A percentile compares a stretch with the other conserved stretches of the same genome.
Conservation (phyloP, 2,113 vertebrate genomes). For the Catagonus wagneri region DNA sequence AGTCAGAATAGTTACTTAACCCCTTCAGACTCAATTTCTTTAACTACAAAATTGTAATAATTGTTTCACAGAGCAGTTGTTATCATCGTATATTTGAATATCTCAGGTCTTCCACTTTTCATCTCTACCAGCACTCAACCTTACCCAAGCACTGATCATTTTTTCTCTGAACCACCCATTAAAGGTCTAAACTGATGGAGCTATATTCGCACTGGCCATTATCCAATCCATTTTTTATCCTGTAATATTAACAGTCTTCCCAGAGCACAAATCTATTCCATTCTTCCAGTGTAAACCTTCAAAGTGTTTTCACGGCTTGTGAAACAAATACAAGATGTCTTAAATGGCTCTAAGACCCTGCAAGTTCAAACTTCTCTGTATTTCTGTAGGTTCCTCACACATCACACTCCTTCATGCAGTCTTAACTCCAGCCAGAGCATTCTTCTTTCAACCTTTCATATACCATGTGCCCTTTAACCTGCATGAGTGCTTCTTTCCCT, state of each 20-base stretch:
- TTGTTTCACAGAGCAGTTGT: background rate
- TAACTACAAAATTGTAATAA: background rate
- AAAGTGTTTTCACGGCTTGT: background rate
- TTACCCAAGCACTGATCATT: background rate
- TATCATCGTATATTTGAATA: background rate
- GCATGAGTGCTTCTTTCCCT: background rate
- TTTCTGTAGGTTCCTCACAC: background rate
- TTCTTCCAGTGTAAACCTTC: background rate
- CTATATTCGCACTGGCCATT: background rate
- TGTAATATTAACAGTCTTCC: background rate
- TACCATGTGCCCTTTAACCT: accelerated
- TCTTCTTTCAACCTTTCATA: background rate
- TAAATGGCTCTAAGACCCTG: background rate
- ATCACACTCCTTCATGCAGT: background rate
- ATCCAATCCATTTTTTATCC: background rate
- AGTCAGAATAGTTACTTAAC: background rate
- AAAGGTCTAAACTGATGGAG: background rate
- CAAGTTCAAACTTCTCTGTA: background rate
- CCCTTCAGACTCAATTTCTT: background rate
- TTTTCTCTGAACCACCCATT: background rate
- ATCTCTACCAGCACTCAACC: background rate
- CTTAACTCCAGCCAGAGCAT: background rate
- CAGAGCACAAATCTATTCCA: background rate
- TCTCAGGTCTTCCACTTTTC: background rate
- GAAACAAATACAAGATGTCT: background rate